These are phyloP conservation scores for Cossypha dichroa DNA, from an alignment of 2,797 vertebrate species.

Conservation along the genomic window DNA sequence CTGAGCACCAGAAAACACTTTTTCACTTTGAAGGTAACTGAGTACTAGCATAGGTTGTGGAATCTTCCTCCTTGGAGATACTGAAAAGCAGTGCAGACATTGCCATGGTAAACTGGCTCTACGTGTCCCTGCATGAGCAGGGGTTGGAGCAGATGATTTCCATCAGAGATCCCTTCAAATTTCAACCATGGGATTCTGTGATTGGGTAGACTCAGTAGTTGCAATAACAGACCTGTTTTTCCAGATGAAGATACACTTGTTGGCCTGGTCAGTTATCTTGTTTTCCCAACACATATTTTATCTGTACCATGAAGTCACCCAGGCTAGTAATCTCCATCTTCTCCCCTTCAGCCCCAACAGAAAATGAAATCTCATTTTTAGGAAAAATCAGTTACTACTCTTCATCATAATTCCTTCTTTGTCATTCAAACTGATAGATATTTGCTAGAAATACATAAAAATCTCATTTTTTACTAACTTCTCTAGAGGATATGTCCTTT, in stretches of 20 bases:
- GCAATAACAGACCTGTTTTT: background rate
- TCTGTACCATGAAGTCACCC: background rate
- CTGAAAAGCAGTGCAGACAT: background rate
- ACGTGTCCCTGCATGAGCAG: background rate
- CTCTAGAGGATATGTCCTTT: background rate
- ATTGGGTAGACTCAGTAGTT: background rate
- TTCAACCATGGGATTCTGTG: background rate
- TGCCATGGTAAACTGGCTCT: background rate
- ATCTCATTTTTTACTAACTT: background rate
- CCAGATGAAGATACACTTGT: background rate
- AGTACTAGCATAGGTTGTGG: background rate
- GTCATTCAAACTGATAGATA: background rate
- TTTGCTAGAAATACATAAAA: background rate
- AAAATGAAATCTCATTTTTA: background rate
- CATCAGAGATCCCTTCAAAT: background rate
- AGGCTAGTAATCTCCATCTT: background rate
- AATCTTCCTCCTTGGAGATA: background rate
- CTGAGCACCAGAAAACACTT: background rate
- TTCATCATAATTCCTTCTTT: background rate
- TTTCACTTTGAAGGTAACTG: background rate
- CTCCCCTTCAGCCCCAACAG: accelerated
- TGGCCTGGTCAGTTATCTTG: background rate
- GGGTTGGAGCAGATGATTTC: background rate
- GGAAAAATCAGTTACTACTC: accelerated
- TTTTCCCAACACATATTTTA: background rate